Conservation (phyloP, 37 sponge, comb jelly and placozoan species). For the Agelas oroides region DNA sequence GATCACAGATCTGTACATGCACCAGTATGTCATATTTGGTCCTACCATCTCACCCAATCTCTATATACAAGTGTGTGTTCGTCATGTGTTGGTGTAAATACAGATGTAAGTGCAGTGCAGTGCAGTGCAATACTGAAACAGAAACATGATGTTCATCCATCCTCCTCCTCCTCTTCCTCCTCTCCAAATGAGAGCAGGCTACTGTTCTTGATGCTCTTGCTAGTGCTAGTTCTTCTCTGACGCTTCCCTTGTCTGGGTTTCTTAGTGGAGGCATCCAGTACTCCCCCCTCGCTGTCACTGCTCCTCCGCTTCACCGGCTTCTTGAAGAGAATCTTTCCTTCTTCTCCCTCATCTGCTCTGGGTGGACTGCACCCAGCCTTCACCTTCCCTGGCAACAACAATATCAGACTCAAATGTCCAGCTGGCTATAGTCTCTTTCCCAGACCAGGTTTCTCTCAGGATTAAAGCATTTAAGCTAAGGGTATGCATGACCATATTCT, state of each 20-base stretch:
- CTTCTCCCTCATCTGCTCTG: not conserved
- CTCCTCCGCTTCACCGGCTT: conserved; percentile 53
- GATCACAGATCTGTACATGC: not conserved
- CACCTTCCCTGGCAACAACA: too few species aligned
- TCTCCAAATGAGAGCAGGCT: conserved; percentile 72
- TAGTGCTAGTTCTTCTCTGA: not conserved
- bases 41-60: too few species aligned
- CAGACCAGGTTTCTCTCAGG: too few species aligned
- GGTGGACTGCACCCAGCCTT: too few species aligned
- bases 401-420: too few species aligned
- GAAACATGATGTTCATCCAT: not conserved
- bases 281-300: conserved; percentile 31
- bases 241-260: not conserved
- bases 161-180: conserved; percentile 37
- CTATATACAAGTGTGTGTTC: too few species aligned
- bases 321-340: conserved; percentile 40
- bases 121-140: not conserved
- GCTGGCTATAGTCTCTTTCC: too few species aligned
- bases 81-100: too few species aligned
- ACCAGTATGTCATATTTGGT: too few species aligned
- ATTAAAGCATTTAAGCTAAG: too few species aligned
- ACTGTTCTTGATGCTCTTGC: conserved; percentile 38
- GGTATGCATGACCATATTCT: too few species aligned
- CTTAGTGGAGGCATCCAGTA: conserved; percentile 35
- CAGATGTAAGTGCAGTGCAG: not conserved